Percentiles rank a stretch among this genome's conserved stretches.
These are phyloP conservation scores for Arnoldichthys spilopterus DNA, from an alignment of 2,797 vertebrate genomes.

Conservation along the genomic window DNA sequence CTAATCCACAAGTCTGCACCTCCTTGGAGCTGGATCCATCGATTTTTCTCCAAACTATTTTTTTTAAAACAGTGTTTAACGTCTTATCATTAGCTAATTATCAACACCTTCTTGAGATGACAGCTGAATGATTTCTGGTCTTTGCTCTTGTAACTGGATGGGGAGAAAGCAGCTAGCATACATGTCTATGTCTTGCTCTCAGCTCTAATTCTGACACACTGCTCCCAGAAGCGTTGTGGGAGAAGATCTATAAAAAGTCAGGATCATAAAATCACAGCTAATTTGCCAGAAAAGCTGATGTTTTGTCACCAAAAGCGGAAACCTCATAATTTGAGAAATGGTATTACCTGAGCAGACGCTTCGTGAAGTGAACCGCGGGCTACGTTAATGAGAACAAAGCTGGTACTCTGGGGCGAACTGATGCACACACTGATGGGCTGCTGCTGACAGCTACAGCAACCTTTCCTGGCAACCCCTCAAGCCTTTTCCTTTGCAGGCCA, in stretches of 20 bases:
- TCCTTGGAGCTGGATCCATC: too few relatives aligned
- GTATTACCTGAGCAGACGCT: not conserved
- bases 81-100: not conserved
- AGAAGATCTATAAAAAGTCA: not conserved
- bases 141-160: not conserved
- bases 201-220: conserved; percentile 1
- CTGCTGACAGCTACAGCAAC: conserved; percentile 31
- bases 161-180: not conserved
- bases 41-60: too few relatives aligned
- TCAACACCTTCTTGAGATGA: not conserved
- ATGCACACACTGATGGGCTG: conserved; percentile 20
- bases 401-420: not conserved
- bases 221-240: not conserved
- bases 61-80: too few relatives aligned
- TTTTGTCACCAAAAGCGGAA: not conserved
- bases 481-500: conserved; percentile 1
- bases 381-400: conserved; percentile 28
- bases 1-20: too few relatives aligned
- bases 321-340: not conserved
- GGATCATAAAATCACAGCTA: not conserved
- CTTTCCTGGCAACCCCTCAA: conserved; percentile 5
- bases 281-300: not conserved
- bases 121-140: not conserved
- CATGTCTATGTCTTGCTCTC: not conserved
- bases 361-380: not conserved